Base-by-base conservation (phyloP, 2,888 invertebrate species). In the Onthophagus sagittarius region DNA sequence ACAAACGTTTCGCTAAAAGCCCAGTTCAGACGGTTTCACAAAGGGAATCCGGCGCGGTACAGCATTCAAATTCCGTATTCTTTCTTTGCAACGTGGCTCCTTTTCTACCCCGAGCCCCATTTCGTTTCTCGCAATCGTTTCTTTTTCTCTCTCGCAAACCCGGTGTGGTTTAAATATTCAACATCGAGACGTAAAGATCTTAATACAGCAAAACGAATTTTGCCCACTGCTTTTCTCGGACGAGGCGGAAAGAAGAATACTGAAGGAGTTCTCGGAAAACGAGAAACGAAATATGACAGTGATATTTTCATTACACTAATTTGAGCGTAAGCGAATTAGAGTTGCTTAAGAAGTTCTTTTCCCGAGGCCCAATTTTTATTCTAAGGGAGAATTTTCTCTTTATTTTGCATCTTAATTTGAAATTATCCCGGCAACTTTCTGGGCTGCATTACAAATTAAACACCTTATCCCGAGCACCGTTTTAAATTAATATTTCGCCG, bases 171-270 rank as follows among this genome's bases (percentile, higher is more conserved):
- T 83, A 84, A 84, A 84, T 84, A 84, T 84, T 84, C 83, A 84
- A 83, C 82, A 81, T 79, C 76, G 81, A 83, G 84, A 84, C 84
- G 83, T 83, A 83, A 84, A 83, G 84, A 83, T 83, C 81, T 81
- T 84, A 83, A 83, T 84, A 83, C 82, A 80, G 80, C 83, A 84
- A 84, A 84, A 83, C 82, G 83, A 83, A 83, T 83, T 84, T 84
- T 83, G 81, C 83, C 83, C 83, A 82, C 82, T n/a, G 81, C 81
- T 81, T 81, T 23, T 82, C 79, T 80, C 80, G 78, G 76, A 53
- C 64, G 33, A 39, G 9, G 15, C 31, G 62, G 14, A 15, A 62
- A 62, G 14, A 15, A 33, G n/a, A 13, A 69, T 63, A 32, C 23
- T 23, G 62, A 39, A 81, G 81, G 77, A 78, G 23, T 23, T 23